A percentile compares a stretch with the other conserved stretches of the same genome.
Evolutionary conservation across 2,888 invertebrate species (phyloP).

Genomic region (Epinotia demarniana): DNA sequence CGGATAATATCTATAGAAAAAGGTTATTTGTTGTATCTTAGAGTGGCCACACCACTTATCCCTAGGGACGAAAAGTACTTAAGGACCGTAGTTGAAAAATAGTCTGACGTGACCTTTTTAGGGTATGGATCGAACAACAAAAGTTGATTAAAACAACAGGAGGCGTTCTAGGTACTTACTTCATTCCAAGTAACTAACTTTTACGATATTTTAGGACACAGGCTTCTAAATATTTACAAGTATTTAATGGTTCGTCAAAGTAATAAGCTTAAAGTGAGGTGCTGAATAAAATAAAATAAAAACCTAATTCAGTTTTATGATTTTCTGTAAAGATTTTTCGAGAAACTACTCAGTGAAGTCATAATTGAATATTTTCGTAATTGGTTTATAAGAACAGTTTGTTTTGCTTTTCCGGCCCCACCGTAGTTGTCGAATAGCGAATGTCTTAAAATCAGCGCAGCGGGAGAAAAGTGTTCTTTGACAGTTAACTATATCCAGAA

Average conservation of each 20-base stretch:
- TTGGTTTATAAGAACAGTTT: not conserved
- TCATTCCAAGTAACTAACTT: no score
- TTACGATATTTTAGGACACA: no score
- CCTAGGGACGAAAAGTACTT: slow-evolving; percentile 19
- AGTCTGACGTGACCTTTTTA: not conserved
- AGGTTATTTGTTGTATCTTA: slow-evolving; percentile 8
- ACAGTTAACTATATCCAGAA: not conserved
- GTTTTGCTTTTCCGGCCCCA: not conserved
- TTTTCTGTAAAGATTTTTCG: no score
- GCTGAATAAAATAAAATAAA: no score
- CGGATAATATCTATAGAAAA: not conserved
- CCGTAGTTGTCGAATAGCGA: not conserved
- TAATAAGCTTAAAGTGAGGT: no score
- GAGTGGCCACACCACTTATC: slow-evolving; percentile 17
- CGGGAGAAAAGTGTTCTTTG: not conserved
- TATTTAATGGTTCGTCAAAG: no score
- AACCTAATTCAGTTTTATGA: no score
- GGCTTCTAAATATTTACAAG: no score
- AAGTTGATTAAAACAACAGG: not conserved
- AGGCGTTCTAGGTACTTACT: not conserved
- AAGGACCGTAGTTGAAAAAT: slow-evolving; percentile 4
- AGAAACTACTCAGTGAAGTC: no score
- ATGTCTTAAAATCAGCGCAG: not conserved
- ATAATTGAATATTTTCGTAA: no score
- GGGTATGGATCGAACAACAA: not conserved